Conservation (phyloP, 1,140 invertebrate genomes). For the Triops cancriformis region DNA sequence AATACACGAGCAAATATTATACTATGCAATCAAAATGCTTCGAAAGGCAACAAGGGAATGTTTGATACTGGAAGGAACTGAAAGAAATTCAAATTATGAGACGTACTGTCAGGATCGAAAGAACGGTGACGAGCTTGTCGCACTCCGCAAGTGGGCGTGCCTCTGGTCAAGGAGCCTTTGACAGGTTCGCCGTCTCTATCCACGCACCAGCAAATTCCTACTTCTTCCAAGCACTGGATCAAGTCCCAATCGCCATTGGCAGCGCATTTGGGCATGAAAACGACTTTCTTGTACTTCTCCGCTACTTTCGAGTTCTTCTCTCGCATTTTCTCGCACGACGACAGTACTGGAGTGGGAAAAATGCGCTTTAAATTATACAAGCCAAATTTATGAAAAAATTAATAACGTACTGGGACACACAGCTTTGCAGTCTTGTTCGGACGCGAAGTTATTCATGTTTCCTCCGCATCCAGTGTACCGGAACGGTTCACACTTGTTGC, state of each 20-base stretch:
- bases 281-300: constrained; percentile 53
- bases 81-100: too few species aligned
- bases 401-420: constrained; percentile 59
- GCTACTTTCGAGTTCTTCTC: constrained; percentile 63
- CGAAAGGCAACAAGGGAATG: too few species aligned
- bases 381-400: background rate
- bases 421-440: constrained; percentile 66
- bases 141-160: constrained; percentile 27
- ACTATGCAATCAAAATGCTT: background rate
- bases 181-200: constrained; percentile 65
- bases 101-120: constrained; percentile 22
- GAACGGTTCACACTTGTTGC: constrained; percentile 64
- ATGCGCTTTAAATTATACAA: background rate
- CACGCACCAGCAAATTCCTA: constrained; percentile 77
- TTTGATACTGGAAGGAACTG: too few species aligned
- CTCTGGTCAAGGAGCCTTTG: constrained; percentile 44
- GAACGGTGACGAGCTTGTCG: constrained; percentile 28
- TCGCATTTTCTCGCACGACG: constrained; percentile 65
- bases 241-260: constrained; percentile 65
- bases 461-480: constrained; percentile 61
- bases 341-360: constrained; percentile 46
- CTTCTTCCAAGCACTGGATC: constrained; percentile 68
- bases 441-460: constrained; percentile 83
- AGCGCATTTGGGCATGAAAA: constrained; percentile 60
- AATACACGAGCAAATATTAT: background rate